These are phyloP conservation scores for Sturnus vulgaris DNA, from an alignment of 2,113 vertebrate species.

Conservation along the genomic window DNA sequence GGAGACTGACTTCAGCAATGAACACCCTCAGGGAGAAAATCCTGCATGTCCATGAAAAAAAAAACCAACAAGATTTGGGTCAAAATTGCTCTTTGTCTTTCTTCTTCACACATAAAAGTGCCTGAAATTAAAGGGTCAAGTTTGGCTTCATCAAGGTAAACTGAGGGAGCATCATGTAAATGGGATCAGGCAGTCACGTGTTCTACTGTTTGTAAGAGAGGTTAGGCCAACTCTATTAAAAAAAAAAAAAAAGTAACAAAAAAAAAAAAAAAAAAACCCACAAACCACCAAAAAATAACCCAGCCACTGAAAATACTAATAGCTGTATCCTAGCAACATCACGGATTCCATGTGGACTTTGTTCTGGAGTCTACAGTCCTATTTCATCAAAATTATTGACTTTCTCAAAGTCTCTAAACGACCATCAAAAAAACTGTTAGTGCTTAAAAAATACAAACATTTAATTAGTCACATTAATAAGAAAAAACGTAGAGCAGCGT, in stretches of 20 bases:
- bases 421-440: constrained; percentile 55
- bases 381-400: constrained; percentile 63
- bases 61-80: background rate
- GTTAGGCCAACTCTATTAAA: background rate
- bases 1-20: constrained; percentile 47
- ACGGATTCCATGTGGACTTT: constrained; percentile 64
- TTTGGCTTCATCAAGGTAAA: background rate
- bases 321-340: constrained; percentile 64
- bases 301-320: constrained; percentile 61
- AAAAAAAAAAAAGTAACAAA: background rate
- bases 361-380: constrained; percentile 59
- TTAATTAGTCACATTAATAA: constrained; percentile 62
- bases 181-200: background rate
- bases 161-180: background rate
- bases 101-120: background rate
- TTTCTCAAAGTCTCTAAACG: constrained; percentile 62
- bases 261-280: background rate
- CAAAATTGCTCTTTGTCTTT: background rate
- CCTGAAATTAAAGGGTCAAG: background rate
- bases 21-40: background rate
- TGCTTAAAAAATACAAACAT: constrained; percentile 61
- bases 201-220: background rate
- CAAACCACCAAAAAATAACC: constrained; percentile 25
- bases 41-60: background rate
- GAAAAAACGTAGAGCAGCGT: background rate